These are phyloP conservation scores for Eilema caniola DNA, from an alignment of 2,888 invertebrate species.

Conservation along the genomic window DNA sequence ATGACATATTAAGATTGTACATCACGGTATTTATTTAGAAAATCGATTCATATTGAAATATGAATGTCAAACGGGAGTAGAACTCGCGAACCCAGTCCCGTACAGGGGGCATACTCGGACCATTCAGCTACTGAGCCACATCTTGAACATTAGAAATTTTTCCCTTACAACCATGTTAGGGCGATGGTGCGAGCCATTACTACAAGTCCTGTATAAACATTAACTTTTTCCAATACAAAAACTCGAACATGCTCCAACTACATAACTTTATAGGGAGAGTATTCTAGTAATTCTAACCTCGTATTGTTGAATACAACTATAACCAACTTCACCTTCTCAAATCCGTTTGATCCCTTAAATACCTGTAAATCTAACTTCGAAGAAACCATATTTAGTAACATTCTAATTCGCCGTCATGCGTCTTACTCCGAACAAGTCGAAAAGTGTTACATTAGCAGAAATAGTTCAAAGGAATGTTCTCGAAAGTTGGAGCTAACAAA, in stretches of 20 bases:
- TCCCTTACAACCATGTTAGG: no score
- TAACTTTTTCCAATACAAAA: no score
- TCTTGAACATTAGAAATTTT: no score
- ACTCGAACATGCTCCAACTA: background rate
- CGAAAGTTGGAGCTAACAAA: background rate
- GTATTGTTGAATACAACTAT: background rate
- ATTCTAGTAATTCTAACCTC: background rate
- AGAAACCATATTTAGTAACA: background rate
- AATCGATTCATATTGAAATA: no score
- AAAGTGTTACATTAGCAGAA: slow-evolving; percentile 1
- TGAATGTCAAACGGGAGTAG: no score
- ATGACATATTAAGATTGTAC: background rate
- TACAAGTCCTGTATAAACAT: no score
- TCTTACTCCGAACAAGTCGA: background rate
- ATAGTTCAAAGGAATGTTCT: slow-evolving; percentile 5
- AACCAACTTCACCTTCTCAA: background rate
- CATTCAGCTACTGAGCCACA: no score
- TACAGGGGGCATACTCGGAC: no score
- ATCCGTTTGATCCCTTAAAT: background rate
- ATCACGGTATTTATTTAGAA: no score
- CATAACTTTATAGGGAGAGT: background rate
- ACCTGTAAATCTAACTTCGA: background rate
- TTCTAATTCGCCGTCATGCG: background rate
- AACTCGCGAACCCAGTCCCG: no score
- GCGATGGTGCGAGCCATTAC: no score